Conservation (phyloP, 2,888 invertebrate genomes). For the Trichopoda pennipes region DNA sequence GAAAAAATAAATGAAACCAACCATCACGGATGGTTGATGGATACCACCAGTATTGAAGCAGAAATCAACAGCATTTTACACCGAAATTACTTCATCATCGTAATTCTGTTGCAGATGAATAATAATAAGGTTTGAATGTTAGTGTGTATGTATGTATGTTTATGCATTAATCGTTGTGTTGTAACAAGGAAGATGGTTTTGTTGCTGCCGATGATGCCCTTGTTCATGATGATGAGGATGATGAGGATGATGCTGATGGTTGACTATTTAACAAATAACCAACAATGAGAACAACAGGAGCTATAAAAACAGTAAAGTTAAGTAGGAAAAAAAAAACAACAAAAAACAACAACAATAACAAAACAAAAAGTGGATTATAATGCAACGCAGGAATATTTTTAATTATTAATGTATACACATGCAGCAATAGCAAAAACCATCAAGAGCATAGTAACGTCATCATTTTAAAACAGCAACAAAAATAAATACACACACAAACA, state of each 20-base stretch:
- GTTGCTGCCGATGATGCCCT: neutral
- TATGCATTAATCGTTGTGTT: constrained; percentile 69
- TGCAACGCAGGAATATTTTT: constrained; percentile 74
- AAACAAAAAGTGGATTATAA: constrained; percentile 68
- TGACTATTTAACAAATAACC: constrained; percentile 67
- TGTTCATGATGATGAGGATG: constrained; percentile 37
- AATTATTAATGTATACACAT: constrained; percentile 75
- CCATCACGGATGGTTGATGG: constrained; percentile 51
- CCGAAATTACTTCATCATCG: constrained; percentile 35
- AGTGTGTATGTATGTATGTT: constrained; percentile 30
- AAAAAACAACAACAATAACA: constrained; percentile 6
- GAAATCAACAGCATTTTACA: constrained; percentile 64
- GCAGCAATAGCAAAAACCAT: constrained; percentile 50
- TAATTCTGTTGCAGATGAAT: constrained; percentile 37
- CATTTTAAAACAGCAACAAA: constrained; percentile 48
- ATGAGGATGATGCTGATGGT: constrained; percentile 49
- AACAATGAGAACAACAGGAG: constrained; percentile 42
- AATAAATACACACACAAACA: constrained; percentile 34
- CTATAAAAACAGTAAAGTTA: constrained; percentile 53
- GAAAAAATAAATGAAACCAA: constrained; percentile 9
- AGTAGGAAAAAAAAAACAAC: constrained; percentile 7
- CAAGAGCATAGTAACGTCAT: constrained; percentile 55
- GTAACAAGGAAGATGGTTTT: constrained; percentile 58
- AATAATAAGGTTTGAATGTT: constrained; percentile 8
- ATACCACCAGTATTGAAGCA: constrained; percentile 70